Evolutionary conservation across 64 coral and sea anemone genomes (phyloP), one percentile per base, ranked within the genome.

Genomic region (Montipora efflorescens): DNA sequence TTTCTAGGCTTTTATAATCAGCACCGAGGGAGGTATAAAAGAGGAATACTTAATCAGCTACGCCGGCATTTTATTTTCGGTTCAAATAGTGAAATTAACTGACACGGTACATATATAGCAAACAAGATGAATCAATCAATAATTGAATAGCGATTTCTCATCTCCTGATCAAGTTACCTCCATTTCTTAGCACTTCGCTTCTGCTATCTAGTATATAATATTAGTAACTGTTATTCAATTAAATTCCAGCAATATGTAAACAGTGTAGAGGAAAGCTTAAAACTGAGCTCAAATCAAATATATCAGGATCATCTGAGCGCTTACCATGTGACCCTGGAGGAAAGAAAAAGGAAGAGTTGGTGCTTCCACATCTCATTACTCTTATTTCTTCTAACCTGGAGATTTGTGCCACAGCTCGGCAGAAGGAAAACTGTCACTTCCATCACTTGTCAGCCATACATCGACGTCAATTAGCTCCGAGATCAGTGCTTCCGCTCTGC

Each of bases 371-470:
- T 55, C 52, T 2, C 52, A 55, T 55, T 55, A 55, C 52, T 55
- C 52, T 1, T 55, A 55, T 55, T 55, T 55, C 52, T 55, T 73
- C 84, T 87, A 87, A 3, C 84, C 66, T 47, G 62, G 83, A 70
- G 52, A 48, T 7, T 50, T 23, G 67, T 52, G 85, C 69, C 45
- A 53, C 86, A 88, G 70, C 69, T 25, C 86, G 51, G 19, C 70
- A 88, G 47, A 88, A 88, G 14, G 86, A 88, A 69, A 88, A n/a
- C 15, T 75, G 68, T 8, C 18, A 49, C 69, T 75, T 7, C 68
- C 86, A 74, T 75, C 86, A 88, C 43, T 88, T 88, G 69, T 75
- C 86, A 75, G 86, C 51, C 7, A 51, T 88, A 70, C 59, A 8
- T 87, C 84, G 59, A 71, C 84, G 23, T 25, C 23, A 25, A 25